Percentiles rank a stretch among this genome's conserved stretches.
phyloP scores from a whole-genome alignment of 2,113 vertebrate species.

The Dicrurus megarhynchus region DNA sequence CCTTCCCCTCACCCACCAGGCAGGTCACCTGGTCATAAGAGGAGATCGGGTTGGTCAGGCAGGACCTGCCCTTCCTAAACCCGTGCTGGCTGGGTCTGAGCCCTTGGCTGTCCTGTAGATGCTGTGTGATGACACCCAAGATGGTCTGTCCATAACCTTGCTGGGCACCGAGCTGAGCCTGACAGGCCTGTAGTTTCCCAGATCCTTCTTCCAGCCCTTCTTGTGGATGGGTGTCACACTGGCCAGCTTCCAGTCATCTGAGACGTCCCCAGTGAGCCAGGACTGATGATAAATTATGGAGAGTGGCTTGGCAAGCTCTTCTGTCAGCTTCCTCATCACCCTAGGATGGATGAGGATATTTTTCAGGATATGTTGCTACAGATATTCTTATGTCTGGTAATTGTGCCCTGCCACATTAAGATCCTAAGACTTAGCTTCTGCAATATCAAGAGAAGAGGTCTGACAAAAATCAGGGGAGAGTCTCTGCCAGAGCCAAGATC shows the following conservation, averaged over 20 bases:
- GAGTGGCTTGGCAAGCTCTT: fast-evolving
- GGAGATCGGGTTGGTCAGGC: not conserved
- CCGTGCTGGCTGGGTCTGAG: not conserved
- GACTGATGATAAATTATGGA: not conserved
- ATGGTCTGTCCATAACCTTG: not conserved
- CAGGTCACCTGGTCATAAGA: not conserved
- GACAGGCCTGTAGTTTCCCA: not conserved
- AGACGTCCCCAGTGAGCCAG: not conserved
- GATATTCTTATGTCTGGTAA: not conserved
- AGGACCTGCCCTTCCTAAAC: not conserved
- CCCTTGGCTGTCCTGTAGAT: too few relatives aligned
- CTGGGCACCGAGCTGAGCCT: not conserved
- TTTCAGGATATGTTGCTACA: not conserved
- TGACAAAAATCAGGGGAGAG: not conserved
- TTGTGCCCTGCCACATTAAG: not conserved
- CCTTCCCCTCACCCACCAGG: fast-evolving
- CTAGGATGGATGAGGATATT: not conserved
- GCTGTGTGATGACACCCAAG: not conserved
- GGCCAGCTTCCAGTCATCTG: not conserved
- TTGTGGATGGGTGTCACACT: not conserved
- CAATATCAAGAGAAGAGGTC: not conserved
- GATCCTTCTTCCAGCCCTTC: not conserved
- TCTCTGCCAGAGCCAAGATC: not conserved
- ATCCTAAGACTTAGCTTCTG: not conserved
- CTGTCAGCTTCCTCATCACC: not conserved